Base-by-base conservation (phyloP, 2,888 invertebrate genomes). In the Ormyrus pomaceus region DNA sequence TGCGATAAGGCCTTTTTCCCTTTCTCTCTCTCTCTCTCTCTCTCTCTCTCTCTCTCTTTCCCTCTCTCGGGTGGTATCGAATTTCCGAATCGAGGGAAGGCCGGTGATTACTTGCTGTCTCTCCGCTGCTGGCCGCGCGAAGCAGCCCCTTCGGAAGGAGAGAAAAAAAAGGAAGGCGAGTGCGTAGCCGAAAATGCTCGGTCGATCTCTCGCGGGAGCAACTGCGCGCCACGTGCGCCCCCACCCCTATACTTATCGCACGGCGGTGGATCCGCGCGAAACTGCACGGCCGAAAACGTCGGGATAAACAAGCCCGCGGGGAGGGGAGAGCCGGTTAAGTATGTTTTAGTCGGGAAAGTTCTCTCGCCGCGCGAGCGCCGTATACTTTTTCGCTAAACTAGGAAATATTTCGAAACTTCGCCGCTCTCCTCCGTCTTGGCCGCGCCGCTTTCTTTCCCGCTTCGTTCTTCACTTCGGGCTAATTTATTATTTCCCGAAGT, bases 401-500 rank as follows among this genome's bases (percentile, higher is more conserved):
- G 56, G 64, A 73, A 73, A 73, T 73, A 73, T 73, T 73, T 77
- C 45, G 48, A 69, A 69, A 69, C 69, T 70, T 76, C 62, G 45
- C 62, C 69, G 19, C 19, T 62, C 59, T 51, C 19, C 53, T 64
- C n/a, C 55, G 64, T 73, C 10, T 56, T 64, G 19, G 0, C 9
- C 10, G 19, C 5, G n/a, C 46, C 11, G 4, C 69, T 10, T 13
- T 59, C 9, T 13, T 50, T 64, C 13, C n/a, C 53, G 13, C 55
- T 34, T 6, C 48, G n/a, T 46, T 46, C 5, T 11, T 59, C 19
- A 4, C 46, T 45, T 5, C 45, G 9, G 4, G 58, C 62, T 69
- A 70, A 77, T 70, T 77, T 70, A 77, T 77, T 77, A 77, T 77
- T 69, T 77, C 34, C 55, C 0, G 48, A 77, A 77, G 46, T 61